Conservation (phyloP, 30 jellyfish, hydroid and myxozoan genomes). For the Hydra vulgaris region DNA sequence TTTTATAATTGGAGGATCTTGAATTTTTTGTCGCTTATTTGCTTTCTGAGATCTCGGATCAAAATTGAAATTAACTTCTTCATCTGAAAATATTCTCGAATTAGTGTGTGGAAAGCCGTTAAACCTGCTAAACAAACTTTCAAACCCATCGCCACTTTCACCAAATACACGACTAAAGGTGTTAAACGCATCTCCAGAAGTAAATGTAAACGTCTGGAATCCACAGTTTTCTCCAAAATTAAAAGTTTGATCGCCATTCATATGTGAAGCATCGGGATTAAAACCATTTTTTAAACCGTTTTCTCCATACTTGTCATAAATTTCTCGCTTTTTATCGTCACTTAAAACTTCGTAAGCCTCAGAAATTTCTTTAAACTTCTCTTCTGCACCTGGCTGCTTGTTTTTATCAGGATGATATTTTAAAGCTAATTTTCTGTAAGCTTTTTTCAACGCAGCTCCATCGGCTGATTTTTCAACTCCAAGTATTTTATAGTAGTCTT, state of each 20-base stretch:
- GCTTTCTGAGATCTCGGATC: too few relatives aligned
- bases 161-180: constrained; percentile 72
- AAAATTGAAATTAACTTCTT: too few relatives aligned
- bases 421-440: constrained; percentile 85
- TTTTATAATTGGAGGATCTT: constrained; percentile 68
- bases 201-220: constrained; percentile 45
- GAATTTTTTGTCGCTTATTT: too few relatives aligned
- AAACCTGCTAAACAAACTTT: too few relatives aligned
- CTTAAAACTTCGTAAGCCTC: constrained; percentile 94
- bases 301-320: constrained; percentile 76
- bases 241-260: constrained; percentile 23
- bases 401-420: constrained; percentile 94
- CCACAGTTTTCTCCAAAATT: constrained; percentile 36
- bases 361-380: constrained; percentile 78
- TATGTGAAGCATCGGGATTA: constrained; percentile 30
- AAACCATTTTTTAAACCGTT: constrained; percentile 94
- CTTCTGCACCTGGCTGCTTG: constrained; percentile 84
- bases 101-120: too few relatives aligned
- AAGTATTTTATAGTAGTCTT: constrained; percentile 63
- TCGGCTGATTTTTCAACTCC: constrained; percentile 68
- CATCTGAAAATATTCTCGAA: too few relatives aligned
- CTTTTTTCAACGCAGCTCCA: constrained; percentile 78
- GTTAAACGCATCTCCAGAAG: constrained; percentile 65
- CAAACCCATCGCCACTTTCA: too few relatives aligned
- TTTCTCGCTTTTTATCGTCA: constrained; percentile 50